These are phyloP conservation scores for Eustalomyia histrio DNA, from an alignment of 2,888 invertebrate genomes.

Conservation along the genomic window DNA sequence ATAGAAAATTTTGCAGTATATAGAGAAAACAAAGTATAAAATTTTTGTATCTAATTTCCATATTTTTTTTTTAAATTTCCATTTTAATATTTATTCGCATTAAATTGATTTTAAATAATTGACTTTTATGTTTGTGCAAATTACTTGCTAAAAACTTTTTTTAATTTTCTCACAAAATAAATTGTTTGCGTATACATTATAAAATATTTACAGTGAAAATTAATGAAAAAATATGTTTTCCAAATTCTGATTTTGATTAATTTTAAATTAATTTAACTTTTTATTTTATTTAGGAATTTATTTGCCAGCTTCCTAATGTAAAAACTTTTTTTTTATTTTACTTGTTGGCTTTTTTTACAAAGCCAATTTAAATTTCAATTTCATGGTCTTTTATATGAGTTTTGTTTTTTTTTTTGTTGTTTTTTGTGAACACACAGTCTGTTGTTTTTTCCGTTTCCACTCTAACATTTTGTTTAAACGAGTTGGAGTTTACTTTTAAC, in stretches of 20 bases:
- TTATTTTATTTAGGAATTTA: not conserved
- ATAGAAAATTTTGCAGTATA: too few relatives aligned
- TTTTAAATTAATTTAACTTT: constrained; percentile 46
- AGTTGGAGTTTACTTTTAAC: constrained; percentile 11
- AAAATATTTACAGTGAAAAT: constrained; percentile 22
- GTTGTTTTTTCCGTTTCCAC: constrained; percentile 3
- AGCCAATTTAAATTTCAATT: constrained; percentile 44
- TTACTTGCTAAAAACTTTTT: not conserved
- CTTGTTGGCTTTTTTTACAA: not conserved
- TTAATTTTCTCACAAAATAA: not conserved
- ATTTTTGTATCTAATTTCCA: too few relatives aligned
- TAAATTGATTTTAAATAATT: too few relatives aligned
- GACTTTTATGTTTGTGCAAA: not conserved
- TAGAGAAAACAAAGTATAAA: too few relatives aligned
- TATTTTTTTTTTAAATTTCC: too few relatives aligned
- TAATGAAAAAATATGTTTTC: constrained; percentile 19
- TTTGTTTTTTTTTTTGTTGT: too few relatives aligned
- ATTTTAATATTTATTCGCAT: too few relatives aligned
- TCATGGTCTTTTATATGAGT: constrained; percentile 27
- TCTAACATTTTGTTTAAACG: constrained; percentile 14
- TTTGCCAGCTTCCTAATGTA: not conserved
- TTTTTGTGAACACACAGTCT: not conserved
- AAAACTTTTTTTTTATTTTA: constrained; percentile 17
- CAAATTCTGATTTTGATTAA: constrained; percentile 36
- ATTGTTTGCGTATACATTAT: not conserved